These are phyloP conservation scores for Cephalopachus bancanus DNA, from an alignment of 2,797 vertebrate species.

Conservation along the genomic window DNA sequence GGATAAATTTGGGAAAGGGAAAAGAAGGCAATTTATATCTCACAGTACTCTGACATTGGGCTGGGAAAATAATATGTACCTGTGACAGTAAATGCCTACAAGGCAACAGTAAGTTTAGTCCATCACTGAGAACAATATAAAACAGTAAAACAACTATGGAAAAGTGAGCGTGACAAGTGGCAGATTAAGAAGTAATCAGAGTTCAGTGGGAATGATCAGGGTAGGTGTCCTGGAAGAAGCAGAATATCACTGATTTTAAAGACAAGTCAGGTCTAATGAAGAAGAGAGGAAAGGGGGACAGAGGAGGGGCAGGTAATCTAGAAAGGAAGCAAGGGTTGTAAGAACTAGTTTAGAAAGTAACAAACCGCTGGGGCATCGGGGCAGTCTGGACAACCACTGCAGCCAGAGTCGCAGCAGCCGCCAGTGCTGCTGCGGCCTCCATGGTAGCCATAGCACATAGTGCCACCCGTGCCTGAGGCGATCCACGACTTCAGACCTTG, in stretches of 20 bases:
- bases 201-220: background rate
- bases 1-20: background rate
- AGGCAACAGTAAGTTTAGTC: slow-evolving; percentile 1
- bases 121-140: background rate
- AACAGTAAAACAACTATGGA: background rate
- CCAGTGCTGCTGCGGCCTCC: too few relatives aligned
- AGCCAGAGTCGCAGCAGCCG: too few relatives aligned
- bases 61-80: background rate
- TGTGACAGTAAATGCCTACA: background rate
- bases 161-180: background rate
- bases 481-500: too few relatives aligned
- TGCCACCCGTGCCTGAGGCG: too few relatives aligned
- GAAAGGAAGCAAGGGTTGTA: background rate
- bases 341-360: background rate
- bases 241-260: background rate
- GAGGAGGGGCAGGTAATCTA: background rate
- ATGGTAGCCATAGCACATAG: too few relatives aligned
- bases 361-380: background rate
- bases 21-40: background rate
- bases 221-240: background rate
- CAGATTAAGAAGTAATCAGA: background rate
- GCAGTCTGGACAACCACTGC: too few relatives aligned
- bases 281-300: background rate
- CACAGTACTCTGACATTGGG: background rate
- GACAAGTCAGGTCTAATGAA: background rate